These are phyloP conservation scores for Psettodes erumei DNA, from an alignment of 2,113 vertebrate genomes.

Conservation along the genomic window DNA sequence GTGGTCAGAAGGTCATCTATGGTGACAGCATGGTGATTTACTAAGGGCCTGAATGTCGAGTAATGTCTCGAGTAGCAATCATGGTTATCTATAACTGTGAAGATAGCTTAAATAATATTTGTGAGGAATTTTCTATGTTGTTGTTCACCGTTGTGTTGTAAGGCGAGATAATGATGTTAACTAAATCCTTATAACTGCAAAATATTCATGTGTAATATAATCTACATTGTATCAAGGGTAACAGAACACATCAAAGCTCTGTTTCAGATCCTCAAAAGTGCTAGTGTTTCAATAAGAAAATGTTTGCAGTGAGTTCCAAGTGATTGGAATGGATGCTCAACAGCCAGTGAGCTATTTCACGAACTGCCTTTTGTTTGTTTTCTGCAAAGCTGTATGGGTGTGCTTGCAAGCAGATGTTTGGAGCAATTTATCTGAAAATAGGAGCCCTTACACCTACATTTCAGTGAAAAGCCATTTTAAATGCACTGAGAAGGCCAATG, in stretches of 20 bases:
- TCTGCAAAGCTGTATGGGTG: conserved; percentile 10
- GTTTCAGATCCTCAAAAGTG: conserved; percentile 6
- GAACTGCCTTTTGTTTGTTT: conserved; percentile 12
- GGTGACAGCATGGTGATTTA: background rate
- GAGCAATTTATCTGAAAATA: conserved; percentile 5
- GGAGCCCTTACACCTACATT: background rate
- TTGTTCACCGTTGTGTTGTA: background rate
- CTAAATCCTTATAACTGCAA: too few relatives aligned
- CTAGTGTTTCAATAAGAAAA: conserved; percentile 1
- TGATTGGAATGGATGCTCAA: too few relatives aligned
- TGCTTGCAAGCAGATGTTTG: conserved; percentile 18
- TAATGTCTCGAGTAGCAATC: background rate
- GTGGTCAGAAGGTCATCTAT: background rate
- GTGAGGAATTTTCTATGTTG: background rate
- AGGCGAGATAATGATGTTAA: too few relatives aligned
- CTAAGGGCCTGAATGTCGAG: background rate
- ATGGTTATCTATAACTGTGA: background rate
- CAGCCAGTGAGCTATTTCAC: conserved; percentile 15
- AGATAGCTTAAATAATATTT: background rate
- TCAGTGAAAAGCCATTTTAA: background rate
- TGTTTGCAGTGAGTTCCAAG: conserved; percentile 16
- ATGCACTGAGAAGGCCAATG: background rate
- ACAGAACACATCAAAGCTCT: background rate
- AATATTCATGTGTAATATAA: background rate
- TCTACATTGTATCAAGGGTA: background rate